phyloP scores from a whole-genome alignment of 2,797 vertebrate species.

The Peromyscus melanophrys region DNA sequence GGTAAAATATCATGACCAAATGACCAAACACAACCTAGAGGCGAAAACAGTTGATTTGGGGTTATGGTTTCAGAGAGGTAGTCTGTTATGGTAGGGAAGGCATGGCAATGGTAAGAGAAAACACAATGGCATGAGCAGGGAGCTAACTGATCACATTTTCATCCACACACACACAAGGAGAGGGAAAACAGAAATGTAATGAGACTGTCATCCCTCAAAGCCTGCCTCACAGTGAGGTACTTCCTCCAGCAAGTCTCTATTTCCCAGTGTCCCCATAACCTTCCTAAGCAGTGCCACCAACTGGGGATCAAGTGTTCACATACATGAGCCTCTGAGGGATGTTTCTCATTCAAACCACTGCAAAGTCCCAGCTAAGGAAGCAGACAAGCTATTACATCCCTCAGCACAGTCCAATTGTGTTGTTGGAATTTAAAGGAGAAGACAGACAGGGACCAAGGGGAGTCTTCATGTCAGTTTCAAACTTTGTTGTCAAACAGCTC shows the following conservation, averaged over 20 bases:
- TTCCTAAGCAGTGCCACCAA: background rate
- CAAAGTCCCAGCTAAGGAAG: accelerated
- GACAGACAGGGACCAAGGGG: background rate
- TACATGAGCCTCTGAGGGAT: background rate
- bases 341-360: background rate
- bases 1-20: background rate
- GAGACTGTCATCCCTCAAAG: too few relatives aligned
- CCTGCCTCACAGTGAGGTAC: background rate
- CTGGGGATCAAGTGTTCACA: background rate
- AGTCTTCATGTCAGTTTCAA: background rate
- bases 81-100: background rate
- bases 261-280: background rate
- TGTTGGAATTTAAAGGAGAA: background rate
- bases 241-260: background rate
- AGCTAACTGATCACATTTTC: background rate
- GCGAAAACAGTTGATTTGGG: background rate
- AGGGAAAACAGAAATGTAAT: background rate
- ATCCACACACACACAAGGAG: background rate
- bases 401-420: background rate
- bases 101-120: background rate
- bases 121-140: too few relatives aligned
- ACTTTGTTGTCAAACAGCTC: background rate
- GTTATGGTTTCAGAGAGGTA: background rate
- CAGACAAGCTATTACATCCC: background rate
- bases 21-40: background rate